These are phyloP conservation scores for Epinephelus awoara DNA, from an alignment of 2,797 vertebrate species.

Conservation along the genomic window DNA sequence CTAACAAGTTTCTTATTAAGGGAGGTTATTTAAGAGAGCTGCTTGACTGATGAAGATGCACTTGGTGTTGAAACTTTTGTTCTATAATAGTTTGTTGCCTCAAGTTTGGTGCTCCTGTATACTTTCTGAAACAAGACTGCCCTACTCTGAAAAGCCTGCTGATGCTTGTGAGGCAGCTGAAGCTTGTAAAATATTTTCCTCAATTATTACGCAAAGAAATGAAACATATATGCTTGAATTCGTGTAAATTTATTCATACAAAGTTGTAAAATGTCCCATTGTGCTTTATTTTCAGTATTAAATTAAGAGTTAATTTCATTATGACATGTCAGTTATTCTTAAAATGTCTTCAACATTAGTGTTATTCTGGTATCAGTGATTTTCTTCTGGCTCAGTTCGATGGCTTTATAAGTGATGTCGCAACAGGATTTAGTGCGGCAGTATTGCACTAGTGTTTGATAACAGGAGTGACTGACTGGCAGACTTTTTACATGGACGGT, in stretches of 20 bases:
- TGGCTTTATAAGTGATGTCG: background rate
- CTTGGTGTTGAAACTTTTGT: too few species aligned
- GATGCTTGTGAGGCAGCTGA: too few species aligned
- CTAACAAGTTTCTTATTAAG: too few species aligned
- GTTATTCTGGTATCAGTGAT: background rate
- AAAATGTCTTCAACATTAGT: conserved; percentile 4
- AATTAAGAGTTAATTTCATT: conserved; percentile 9
- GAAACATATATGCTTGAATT: background rate
- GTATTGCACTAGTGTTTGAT: background rate
- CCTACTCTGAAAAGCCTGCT: too few species aligned
- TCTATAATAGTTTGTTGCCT: too few species aligned
- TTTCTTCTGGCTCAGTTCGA: conserved; percentile 16
- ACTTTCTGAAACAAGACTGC: too few species aligned
- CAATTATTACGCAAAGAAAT: background rate
- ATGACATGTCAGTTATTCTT: background rate
- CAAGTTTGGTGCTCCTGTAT: too few species aligned
- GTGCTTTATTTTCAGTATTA: conserved; percentile 12
- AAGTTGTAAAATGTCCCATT: conserved; percentile 15
- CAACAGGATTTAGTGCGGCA: background rate
- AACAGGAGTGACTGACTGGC: conserved; percentile 4
- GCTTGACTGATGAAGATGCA: too few species aligned
- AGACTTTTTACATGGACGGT: background rate
- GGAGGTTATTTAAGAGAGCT: too few species aligned
- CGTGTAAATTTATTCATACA: conserved; percentile 35
- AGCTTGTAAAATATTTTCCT: too few species aligned